phyloP scores from a whole-genome alignment of 2,888 invertebrate genomes.

The Rhabditoides inermis region DNA sequence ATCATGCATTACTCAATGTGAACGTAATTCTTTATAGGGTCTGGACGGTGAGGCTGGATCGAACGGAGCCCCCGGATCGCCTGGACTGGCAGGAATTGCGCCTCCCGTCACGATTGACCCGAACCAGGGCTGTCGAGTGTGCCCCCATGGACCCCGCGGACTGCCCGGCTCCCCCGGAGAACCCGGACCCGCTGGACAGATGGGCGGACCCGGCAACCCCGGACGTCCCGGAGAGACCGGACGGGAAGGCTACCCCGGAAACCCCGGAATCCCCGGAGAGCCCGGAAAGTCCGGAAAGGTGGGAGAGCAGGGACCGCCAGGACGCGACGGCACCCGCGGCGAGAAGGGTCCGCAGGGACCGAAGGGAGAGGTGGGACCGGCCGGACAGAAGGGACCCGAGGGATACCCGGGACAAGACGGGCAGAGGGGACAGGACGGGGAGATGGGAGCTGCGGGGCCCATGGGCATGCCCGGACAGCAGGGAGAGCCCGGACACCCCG shows the following conservation, averaged over 20 bases:
- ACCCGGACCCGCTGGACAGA: conserved; percentile 28
- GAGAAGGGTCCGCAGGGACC: conserved; percentile 37
- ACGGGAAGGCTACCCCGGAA: conserved; percentile 37
- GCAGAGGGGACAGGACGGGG: conserved; percentile 27
- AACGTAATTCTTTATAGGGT: conserved; percentile 20
- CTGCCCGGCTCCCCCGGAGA: conserved; percentile 45
- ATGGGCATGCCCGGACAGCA: conserved; percentile 35
- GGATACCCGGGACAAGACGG: conserved; percentile 41
- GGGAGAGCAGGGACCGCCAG: conserved; percentile 9
- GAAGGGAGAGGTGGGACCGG: neutral
- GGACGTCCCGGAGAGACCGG: conserved; percentile 36
- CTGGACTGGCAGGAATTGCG: conserved; percentile 41
- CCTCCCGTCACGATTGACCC: conserved; percentile 44
- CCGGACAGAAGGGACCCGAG: conserved; percentile 24
- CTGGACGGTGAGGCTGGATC: conserved; percentile 31
- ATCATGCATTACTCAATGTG: too few relatives aligned
- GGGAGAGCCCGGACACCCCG: conserved; percentile 34
- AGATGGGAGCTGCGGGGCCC: conserved; percentile 24
- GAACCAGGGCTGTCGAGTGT: conserved; percentile 38
- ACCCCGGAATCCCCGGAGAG: conserved; percentile 42
- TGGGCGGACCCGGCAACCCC: conserved; percentile 37
- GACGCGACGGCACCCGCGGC: conserved; percentile 23
- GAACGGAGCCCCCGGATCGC: conserved; percentile 32
- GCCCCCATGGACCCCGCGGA: conserved; percentile 44
- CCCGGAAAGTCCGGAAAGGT: conserved; percentile 36